Percentiles rank a stretch among this genome's conserved stretches.
Evolutionary conservation across 2,888 invertebrate genomes (phyloP).

Genomic region (Hyalella azteca): DNA sequence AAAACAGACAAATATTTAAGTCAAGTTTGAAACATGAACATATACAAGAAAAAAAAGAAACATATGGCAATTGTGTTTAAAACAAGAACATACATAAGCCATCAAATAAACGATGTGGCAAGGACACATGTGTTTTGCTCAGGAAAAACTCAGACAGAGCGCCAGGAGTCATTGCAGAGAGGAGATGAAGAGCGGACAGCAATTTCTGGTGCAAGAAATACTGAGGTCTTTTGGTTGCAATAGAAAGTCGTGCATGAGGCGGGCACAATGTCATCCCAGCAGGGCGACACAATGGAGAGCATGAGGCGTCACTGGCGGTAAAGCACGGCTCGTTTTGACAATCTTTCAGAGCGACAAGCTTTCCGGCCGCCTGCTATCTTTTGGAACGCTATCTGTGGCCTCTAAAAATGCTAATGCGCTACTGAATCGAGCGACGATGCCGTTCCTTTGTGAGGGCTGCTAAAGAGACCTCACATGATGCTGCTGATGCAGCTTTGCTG

Average conservation of each 20-base stretch:
- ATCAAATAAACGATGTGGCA: too few species aligned
- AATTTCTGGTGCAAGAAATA: neutral
- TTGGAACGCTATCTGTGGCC: conserved; percentile 19
- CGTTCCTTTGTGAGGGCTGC: neutral
- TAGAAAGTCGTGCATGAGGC: neutral
- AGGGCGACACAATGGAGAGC: neutral
- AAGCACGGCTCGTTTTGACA: conserved; percentile 14
- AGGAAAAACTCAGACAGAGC: neutral
- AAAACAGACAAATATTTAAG: too few species aligned
- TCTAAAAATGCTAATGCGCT: conserved; percentile 30
- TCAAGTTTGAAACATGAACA: too few species aligned
- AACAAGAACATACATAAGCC: too few species aligned
- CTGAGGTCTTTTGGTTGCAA: neutral
- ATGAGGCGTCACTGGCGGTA: neutral
- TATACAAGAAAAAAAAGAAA: too few species aligned
- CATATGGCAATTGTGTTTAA: too few species aligned
- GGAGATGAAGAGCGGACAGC: neutral
- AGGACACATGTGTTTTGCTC: too few species aligned
- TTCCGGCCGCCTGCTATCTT: conserved; percentile 31
- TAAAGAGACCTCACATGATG: neutral
- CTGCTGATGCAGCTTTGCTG: neutral
- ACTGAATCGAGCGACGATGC: neutral
- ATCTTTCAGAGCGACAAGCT: conserved; percentile 31
- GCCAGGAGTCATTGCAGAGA: neutral
- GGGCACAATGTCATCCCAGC: neutral